phyloP scores from a whole-genome alignment of 2,888 invertebrate genomes.

The Spialia ferax region DNA sequence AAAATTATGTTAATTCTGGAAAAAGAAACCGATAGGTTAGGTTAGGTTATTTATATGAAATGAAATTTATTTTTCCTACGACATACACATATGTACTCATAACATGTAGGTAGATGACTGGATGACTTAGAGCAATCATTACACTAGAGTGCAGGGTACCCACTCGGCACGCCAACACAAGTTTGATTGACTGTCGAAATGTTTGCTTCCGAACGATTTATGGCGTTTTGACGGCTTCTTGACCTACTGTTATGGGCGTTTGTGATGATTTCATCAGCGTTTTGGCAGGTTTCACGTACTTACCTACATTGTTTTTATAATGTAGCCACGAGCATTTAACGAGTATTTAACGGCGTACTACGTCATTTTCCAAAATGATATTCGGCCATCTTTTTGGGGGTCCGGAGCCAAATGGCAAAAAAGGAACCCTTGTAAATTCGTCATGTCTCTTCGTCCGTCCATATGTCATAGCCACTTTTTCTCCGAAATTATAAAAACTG shows the following conservation, averaged over 20 bases:
- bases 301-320: conserved; percentile 14
- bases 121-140: background rate
- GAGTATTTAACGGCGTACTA: background rate
- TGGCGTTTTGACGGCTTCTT: conserved; percentile 21
- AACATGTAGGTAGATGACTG: background rate
- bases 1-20: no score
- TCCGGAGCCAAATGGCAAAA: no score
- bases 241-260: conserved; percentile 26
- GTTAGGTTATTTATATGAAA: background rate
- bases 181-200: conserved; percentile 33
- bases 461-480: no score
- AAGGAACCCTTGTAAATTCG: no score
- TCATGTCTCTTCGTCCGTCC: no score
- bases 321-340: background rate
- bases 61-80: background rate
- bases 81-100: no score
- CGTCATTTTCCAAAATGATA: background rate
- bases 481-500: no score
- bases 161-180: conserved; percentile 23
- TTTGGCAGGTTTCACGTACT: conserved; percentile 1
- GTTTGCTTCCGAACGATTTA: conserved; percentile 31
- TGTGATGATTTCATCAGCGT: conserved; percentile 17
- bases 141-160: background rate
- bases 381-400: background rate
- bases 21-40: no score